Conservation (phyloP, 2,113 vertebrate genomes). For the Trogon surrucura region DNA sequence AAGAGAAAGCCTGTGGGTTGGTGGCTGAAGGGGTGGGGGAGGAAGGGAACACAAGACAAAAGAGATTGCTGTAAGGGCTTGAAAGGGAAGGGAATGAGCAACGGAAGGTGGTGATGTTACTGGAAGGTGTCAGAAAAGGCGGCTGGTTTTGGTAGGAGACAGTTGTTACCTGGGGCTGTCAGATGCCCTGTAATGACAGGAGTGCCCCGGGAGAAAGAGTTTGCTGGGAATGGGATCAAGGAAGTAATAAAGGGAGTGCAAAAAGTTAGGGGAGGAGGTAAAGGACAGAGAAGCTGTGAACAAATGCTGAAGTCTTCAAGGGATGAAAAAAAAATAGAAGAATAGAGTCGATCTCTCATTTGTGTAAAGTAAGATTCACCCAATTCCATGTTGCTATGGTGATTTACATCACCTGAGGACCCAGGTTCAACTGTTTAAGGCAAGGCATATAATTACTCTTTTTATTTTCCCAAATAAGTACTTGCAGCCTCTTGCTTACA, state of each 20-base stretch:
- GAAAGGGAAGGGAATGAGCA: not conserved
- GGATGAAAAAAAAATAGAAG: not conserved
- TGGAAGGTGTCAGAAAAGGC: not conserved
- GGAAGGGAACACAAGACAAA: not conserved
- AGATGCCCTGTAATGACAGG: not conserved
- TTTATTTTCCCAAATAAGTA: slow-evolving; percentile 52
- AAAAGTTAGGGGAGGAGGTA: not conserved
- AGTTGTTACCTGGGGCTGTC: not conserved
- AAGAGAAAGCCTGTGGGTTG: not conserved
- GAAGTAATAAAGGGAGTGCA: not conserved
- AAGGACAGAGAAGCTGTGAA: not conserved
- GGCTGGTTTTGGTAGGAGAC: not conserved
- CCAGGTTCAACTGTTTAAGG: slow-evolving; percentile 43
- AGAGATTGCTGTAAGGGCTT: not conserved
- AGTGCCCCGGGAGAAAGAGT: not conserved
- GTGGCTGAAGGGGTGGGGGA: not conserved
- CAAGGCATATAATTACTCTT: slow-evolving; percentile 31
- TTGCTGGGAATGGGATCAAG: not conserved
- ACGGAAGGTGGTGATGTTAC: not conserved
- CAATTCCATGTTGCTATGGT: slow-evolving; percentile 4
- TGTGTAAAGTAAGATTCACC: not conserved
- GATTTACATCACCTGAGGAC: slow-evolving; percentile 40
- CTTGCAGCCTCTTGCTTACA: not conserved
- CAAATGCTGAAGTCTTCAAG: not conserved
- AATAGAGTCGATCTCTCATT: not conserved